Base-by-base conservation (phyloP, 2,113 vertebrate genomes). In the Antidorcas marsupialis region DNA sequence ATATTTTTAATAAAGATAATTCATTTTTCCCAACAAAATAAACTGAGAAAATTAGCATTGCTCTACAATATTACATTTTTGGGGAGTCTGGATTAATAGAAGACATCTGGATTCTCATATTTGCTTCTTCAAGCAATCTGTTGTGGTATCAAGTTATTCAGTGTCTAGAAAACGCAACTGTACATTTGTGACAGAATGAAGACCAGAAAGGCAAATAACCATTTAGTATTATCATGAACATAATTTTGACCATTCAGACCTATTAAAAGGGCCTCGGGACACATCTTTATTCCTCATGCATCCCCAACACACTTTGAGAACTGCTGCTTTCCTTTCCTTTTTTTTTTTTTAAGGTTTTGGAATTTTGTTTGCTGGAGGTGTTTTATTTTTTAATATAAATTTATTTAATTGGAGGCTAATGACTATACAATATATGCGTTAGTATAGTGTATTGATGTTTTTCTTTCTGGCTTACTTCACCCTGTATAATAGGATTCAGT, bases 61-160 rank as follows among this genome's bases (percentile, higher is more conserved):
- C 92, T 96, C 47, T n/a, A 67, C 33, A 78, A 10, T 92, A 52
- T 95, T 93, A 19, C 28, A 28, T 91, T 89, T 95, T 85, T 95
- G 89, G 57, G 88, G 62, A 89, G 30, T 90, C 45, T 96, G 33
- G 23, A 59, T 97, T 97, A 94, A 84, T 64, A 87, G 57, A 94
- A 95, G 39, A 92, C 84, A 97, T 95, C 47, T 97, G 76, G 52
- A 94, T 96, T 97, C 85, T 95, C 92, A 47, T 96, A 85, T 84
- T 64, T 92, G 50, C 27, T 94, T 87, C 76, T 93, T 97, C 23
- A 85, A 87, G 67, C 90, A 96, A 64, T 94, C 90, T 96, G 78
- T 89, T 96, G 55, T 39, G 90, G 21, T 60, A 94, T 87, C 52
- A 96, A 33, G 30, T 95, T 92, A 90, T 60, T 11, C 16, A 81